Evolutionary conservation across 2,113 vertebrate species (phyloP).

Genomic region (Vulpes lagopus): DNA sequence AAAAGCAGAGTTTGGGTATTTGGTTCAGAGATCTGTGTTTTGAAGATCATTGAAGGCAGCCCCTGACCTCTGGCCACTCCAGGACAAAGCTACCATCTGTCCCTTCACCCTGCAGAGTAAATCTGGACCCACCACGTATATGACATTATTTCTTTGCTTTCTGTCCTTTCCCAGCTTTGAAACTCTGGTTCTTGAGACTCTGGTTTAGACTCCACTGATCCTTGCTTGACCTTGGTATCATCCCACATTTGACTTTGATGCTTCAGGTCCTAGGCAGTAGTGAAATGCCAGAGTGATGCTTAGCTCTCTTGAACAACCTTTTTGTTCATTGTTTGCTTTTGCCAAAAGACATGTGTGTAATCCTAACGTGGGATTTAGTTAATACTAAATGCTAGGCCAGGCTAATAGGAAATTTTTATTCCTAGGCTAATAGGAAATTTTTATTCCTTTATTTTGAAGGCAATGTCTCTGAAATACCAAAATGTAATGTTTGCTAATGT

Average conservation of each 20-base stretch:
- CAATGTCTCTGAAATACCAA: constrained; percentile 70
- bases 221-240: neutral
- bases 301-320: neutral
- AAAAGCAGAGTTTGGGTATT: neutral
- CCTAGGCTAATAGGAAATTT: constrained; percentile 62
- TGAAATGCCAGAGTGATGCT: neutral
- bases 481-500: constrained; percentile 71
- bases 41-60: neutral
- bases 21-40: neutral
- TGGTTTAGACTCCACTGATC: neutral
- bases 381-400: too few relatives aligned
- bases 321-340: neutral
- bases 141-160: neutral
- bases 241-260: neutral
- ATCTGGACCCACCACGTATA: neutral
- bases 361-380: neutral
- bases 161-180: neutral
- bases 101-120: neutral
- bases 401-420: constrained; percentile 57
- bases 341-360: neutral
- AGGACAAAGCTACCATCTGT: neutral
- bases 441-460: constrained; percentile 72
- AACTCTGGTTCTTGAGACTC: neutral
- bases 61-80: neutral
- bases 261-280: neutral